phyloP scores from a whole-genome alignment of 2,797 vertebrate genomes.

The Amblyraja radiata region DNA sequence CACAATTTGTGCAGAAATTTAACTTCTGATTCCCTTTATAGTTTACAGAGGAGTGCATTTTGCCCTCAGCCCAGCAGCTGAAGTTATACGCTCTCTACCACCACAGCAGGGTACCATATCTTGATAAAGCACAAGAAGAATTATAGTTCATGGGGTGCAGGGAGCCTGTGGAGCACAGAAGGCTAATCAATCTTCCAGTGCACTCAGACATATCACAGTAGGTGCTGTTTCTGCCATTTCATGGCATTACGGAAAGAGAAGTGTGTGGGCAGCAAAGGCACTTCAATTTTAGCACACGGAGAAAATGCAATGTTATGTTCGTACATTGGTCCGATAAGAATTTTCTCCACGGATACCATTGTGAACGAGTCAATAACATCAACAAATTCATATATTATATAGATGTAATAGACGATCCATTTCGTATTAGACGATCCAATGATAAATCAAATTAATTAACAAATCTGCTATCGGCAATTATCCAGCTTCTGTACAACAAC shows the following conservation, averaged over 20 bases:
- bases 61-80: slow-evolving; percentile 12
- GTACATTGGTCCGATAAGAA: not conserved
- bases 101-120: slow-evolving; percentile 18
- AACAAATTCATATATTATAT: not conserved
- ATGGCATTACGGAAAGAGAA: slow-evolving; percentile 47
- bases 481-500: not conserved
- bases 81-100: slow-evolving; percentile 22
- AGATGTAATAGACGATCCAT: too few relatives aligned
- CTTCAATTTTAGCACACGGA: not conserved
- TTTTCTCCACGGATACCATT: too few relatives aligned
- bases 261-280: not conserved
- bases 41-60: not conserved
- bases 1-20: slow-evolving; percentile 10
- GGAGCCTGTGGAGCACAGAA: slow-evolving; percentile 58
- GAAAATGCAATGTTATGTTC: not conserved
- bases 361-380: too few relatives aligned
- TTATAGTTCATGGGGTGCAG: slow-evolving; percentile 60
- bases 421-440: too few relatives aligned
- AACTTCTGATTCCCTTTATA: not conserved
- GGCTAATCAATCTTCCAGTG: slow-evolving; percentile 61
- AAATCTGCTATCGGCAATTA: slow-evolving; percentile 8
- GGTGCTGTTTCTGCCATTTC: slow-evolving; percentile 65
- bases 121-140: slow-evolving; percentile 35
- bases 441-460: not conserved
- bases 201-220: slow-evolving; percentile 56